Evolutionary conservation across 1,140 invertebrate genomes (phyloP).

Genomic region (Aphelinus certus): DNA sequence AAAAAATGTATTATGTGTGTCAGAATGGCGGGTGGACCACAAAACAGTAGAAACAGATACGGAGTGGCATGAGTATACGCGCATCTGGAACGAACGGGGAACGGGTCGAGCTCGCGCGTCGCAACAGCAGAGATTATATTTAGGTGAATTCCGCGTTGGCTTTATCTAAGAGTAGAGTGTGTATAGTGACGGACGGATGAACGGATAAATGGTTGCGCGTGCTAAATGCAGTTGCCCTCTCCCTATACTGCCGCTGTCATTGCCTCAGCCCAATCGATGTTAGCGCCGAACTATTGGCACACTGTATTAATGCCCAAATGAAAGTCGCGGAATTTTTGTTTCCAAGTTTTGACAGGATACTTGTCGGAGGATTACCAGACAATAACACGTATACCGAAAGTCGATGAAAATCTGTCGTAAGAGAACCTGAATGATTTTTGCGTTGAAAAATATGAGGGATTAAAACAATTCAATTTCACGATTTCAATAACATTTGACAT

Average conservation of each 20-base stretch:
- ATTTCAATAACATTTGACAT: too few relatives aligned
- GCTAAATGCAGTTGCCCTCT: background rate
- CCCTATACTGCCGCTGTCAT: background rate
- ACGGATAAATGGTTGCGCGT: conserved; percentile 38
- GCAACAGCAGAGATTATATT: conserved; percentile 47
- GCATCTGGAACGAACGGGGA: background rate
- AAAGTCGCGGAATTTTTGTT: background rate
- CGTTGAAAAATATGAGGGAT: too few relatives aligned
- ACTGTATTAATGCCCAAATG: conserved; percentile 9
- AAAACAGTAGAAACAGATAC: too few relatives aligned
- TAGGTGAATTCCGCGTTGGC: conserved; percentile 52
- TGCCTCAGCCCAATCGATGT: background rate
- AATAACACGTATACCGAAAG: too few relatives aligned
- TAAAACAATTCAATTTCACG: too few relatives aligned
- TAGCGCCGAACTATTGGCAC: conserved; percentile 2
- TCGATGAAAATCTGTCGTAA: too few relatives aligned
- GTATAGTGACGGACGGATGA: conserved; percentile 45
- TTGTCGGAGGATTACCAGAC: too few relatives aligned
- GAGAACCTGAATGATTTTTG: too few relatives aligned
- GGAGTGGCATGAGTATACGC: too few relatives aligned
- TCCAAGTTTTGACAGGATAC: too few relatives aligned
- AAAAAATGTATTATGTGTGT: too few relatives aligned
- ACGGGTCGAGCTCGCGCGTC: conserved; percentile 5
- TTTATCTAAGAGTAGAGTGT: conserved; percentile 49
- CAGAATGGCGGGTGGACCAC: too few relatives aligned